Evolutionary conservation across 37 sponge, comb jelly and placozoan genomes (phyloP), one percentile per base, ranked within the genome.

Genomic region (Axinella damicornis): DNA sequence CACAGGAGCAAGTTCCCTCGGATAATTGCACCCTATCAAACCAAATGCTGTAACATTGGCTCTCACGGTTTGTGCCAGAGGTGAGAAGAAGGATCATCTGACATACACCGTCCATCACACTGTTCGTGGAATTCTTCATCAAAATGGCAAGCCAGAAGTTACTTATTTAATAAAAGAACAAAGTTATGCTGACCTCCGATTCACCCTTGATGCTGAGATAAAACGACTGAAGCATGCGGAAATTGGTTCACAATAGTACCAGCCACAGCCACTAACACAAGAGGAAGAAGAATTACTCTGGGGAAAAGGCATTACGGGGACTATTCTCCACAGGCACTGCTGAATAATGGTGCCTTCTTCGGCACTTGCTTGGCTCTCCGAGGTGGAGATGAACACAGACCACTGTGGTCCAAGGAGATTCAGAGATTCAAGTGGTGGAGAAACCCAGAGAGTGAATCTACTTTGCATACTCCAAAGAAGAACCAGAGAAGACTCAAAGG

Each of bases 1-100:
- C 46, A 46, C 6, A 46, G 9, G 46, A 46, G 46, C 46, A 46
- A 9, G 9, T 46, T 12, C 46, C 46, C 4, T 46, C 9, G 9
- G 46, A 46, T 9, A 46, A 12, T 9, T 12, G 6, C 9, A 46
- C 46, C 46, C 46, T 46, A 12, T 46, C 46, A n/a, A n/a, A n/a
- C n/a, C n/a, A n/a, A n/a, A n/a, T n/a, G n/a, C 46, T 46, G 46
- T 46, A 46, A 46, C 46, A 9, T 46, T 71, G 72, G 41, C 72
- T 71, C 16, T 36, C n/a, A 0, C 16, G 72, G 1, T 71, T 71
- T 71, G 72, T 71, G 12, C 36, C 36, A 11, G 72, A 71, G n/a
- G 72, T 71, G 24, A 71, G 72, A 11, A 36, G 40, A 71, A 13
- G 5, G 41, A 33, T 37, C 36, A 39, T 37, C 39, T 11, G 19